These are phyloP conservation scores for Melanostoma scalare DNA, from an alignment of 2,888 invertebrate species.

Conservation along the genomic window DNA sequence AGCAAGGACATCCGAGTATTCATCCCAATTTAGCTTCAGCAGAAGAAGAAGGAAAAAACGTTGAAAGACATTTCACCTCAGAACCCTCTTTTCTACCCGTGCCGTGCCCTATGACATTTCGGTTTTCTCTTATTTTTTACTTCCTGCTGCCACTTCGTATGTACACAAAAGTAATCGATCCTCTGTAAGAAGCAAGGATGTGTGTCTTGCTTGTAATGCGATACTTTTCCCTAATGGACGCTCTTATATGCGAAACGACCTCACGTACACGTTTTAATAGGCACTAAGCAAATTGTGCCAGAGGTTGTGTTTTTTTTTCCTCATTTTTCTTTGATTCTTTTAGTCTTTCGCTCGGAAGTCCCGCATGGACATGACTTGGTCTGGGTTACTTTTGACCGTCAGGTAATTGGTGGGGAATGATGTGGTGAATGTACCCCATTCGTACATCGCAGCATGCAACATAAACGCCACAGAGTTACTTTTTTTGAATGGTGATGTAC, in stretches of 20 bases:
- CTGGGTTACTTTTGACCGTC: slow-evolving; percentile 64
- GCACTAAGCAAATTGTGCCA: slow-evolving; percentile 73
- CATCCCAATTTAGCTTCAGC: slow-evolving; percentile 62
- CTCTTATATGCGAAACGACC: slow-evolving; percentile 72
- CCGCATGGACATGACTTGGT: slow-evolving; percentile 43
- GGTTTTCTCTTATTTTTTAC: slow-evolving; percentile 46
- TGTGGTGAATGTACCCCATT: slow-evolving; percentile 33
- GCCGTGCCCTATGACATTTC: slow-evolving; percentile 37
- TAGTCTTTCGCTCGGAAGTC: slow-evolving; percentile 39
- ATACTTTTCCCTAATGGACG: slow-evolving; percentile 72
- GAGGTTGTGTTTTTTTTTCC: slow-evolving; percentile 64
- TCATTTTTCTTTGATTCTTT: slow-evolving; percentile 20
- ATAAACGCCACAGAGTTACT: slow-evolving; percentile 18
- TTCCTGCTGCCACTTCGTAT: slow-evolving; percentile 51
- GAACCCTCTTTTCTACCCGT: not conserved
- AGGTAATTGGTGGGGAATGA: slow-evolving; percentile 53
- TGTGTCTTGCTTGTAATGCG: slow-evolving; percentile 68
- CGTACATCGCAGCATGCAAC: slow-evolving; percentile 28
- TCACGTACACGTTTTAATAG: slow-evolving; percentile 73
- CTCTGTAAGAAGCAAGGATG: slow-evolving; percentile 57
- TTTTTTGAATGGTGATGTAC: slow-evolving; percentile 39
- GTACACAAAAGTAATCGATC: slow-evolving; percentile 71
- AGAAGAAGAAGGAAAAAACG: slow-evolving; percentile 6
- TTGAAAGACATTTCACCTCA: slow-evolving; percentile 54
- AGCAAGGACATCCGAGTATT: slow-evolving; percentile 67